Conservation (phyloP, 64 coral and sea anemone species). For the Montipora capricornis region DNA sequence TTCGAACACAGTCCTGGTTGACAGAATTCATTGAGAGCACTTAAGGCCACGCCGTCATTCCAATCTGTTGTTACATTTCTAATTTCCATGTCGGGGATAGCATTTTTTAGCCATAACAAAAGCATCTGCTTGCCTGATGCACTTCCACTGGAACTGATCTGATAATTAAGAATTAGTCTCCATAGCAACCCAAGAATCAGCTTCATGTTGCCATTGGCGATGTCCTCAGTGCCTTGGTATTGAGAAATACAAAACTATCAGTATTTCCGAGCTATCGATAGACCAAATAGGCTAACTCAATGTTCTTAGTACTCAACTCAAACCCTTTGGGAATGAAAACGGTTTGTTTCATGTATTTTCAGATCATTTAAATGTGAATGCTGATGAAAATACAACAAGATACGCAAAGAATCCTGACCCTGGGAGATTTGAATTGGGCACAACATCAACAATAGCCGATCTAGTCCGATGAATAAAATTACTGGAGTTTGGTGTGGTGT, state of each 20-base stretch:
- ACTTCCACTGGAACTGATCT: slow-evolving; percentile 95
- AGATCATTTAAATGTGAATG: too few relatives aligned
- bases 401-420: too few relatives aligned
- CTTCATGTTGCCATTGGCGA: slow-evolving; percentile 96
- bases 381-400: too few relatives aligned
- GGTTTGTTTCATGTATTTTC: too few relatives aligned
- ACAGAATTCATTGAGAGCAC: slow-evolving; percentile 87
- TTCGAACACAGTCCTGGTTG: slow-evolving; percentile 81
- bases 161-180: slow-evolving; percentile 95
- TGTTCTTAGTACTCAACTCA: too few relatives aligned
- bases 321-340: too few relatives aligned
- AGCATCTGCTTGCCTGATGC: slow-evolving; percentile 93
- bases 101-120: slow-evolving; percentile 87
- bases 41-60: slow-evolving; percentile 88
- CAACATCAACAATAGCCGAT: too few relatives aligned
- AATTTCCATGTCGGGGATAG: slow-evolving; percentile 87
- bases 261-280: not conserved
- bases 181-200: slow-evolving; percentile 95
- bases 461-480: too few relatives aligned
- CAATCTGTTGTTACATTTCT: slow-evolving; percentile 93
- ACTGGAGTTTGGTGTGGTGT: too few relatives aligned
- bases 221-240: slow-evolving; percentile 87
- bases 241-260: not conserved
- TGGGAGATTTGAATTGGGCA: too few relatives aligned
- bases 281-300: too few relatives aligned